Conservation (phyloP, 2,113 vertebrate species). For the Melozone crissalis region DNA sequence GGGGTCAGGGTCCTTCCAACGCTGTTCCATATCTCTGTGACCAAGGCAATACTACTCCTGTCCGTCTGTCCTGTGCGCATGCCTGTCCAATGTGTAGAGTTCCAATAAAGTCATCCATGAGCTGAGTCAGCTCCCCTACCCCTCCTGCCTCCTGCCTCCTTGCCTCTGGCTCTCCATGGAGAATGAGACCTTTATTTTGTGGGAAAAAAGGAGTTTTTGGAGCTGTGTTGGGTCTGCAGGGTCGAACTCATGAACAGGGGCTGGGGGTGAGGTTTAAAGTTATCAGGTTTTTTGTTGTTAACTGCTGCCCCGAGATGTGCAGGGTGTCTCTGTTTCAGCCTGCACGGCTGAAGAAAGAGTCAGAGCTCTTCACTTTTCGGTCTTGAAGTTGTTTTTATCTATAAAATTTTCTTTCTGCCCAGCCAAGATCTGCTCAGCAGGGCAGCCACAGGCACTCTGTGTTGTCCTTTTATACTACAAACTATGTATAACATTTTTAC, state of each 20-base stretch:
- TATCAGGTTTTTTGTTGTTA: no score
- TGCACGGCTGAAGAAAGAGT: no score
- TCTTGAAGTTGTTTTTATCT: no score
- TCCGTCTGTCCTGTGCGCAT: slow-evolving; percentile 55
- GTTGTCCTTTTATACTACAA: no score
- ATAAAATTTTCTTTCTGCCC: no score
- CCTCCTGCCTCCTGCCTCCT: neutral
- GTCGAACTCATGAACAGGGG: accelerated
- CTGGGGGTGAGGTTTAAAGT: neutral
- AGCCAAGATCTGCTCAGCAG: no score
- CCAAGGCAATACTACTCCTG: slow-evolving; percentile 67
- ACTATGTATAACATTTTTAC: no score
- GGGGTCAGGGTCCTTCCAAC: neutral
- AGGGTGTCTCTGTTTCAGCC: no score
- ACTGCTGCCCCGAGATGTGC: no score
- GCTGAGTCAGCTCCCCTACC: slow-evolving; percentile 46
- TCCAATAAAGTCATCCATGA: slow-evolving; percentile 76
- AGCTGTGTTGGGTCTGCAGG: neutral
- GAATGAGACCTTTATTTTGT: accelerated
- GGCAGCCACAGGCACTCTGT: no score
- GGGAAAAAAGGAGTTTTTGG: neutral
- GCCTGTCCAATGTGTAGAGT: slow-evolving; percentile 48
- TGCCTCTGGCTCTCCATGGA: accelerated
- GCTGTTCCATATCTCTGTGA: slow-evolving; percentile 58
- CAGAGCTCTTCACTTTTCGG: no score